Base-by-base conservation (phyloP, 1,140 invertebrate genomes). In the Megathymus violae region DNA sequence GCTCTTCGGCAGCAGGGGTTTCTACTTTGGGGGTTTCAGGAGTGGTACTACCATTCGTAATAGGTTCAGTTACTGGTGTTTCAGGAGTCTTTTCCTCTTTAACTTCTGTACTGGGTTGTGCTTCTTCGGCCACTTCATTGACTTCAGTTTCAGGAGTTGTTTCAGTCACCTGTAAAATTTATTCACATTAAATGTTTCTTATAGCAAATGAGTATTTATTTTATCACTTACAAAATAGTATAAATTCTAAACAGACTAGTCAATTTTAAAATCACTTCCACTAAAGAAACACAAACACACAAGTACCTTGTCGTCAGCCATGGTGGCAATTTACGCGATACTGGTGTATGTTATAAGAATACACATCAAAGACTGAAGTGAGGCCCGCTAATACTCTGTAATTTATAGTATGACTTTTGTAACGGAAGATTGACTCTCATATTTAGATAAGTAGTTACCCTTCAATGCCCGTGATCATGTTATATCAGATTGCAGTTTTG, bases 1-100 rank as follows among this genome's bases (percentile, higher is more conserved):
- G 50, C 34, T 87, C 81, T 52, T 84, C 79, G 14, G 50, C 50
- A 17, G 68, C 59, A 0, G 71, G 74, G 31, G 76, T 77, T 65
- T 83, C 85, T 46, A 74, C 83, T 75, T 89, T 86, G 15, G 88
- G 86, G 15, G 89, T 76, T 61, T 91, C 89, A 9, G 90, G 90
- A 11, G 91, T 86, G 58, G 75, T 85, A 77, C 83, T 91, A 36
- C 91, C 91, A 59, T 92, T 92, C 19, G 89, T 91, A 27, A 92
- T 80, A 10, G 89, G 89, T 76, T 92, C 91, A 14, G 91, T 92
- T 1, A 91, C 91, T 14, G 91, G 91, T 15, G 90, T 92, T 69
- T 90, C 88, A 1, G 90, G 89, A 4, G 90, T 86, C 66, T 91
- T 91, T 34, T 91, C 89, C 16, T 89, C 82, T 67, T 85, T 86